These are phyloP conservation scores for Brotula barbata DNA, from an alignment of 2,797 vertebrate genomes.

Conservation along the genomic window DNA sequence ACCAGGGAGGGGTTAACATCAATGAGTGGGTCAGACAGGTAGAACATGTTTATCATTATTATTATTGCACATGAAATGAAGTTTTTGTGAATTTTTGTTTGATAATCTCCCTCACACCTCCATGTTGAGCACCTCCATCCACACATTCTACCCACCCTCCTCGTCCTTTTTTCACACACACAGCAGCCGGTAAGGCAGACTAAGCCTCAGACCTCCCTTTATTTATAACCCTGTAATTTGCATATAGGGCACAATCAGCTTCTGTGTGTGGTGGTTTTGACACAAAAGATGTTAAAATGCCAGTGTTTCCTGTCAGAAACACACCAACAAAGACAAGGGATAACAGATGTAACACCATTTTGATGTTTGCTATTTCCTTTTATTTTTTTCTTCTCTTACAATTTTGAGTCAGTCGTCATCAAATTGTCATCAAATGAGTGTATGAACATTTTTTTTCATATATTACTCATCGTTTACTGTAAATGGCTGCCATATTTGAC, in stretches of 20 bases:
- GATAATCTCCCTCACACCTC: slow-evolving; percentile 29
- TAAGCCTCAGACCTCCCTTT: slow-evolving; percentile 28
- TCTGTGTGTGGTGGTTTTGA: slow-evolving; percentile 43
- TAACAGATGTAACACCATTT: too few relatives aligned
- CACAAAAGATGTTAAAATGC: slow-evolving; percentile 44
- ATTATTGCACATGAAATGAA: neutral
- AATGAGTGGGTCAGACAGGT: too few relatives aligned
- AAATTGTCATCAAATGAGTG: too few relatives aligned
- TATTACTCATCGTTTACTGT: too few relatives aligned
- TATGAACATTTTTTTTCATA: too few relatives aligned
- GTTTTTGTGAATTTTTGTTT: too few relatives aligned
- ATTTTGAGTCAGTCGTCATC: too few relatives aligned
- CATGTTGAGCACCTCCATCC: slow-evolving; percentile 20
- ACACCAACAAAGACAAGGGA: slow-evolving; percentile 45
- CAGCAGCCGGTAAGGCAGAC: slow-evolving; percentile 32
- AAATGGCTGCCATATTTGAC: too few relatives aligned
- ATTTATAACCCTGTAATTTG: slow-evolving; percentile 42
- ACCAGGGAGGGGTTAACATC: too few relatives aligned
- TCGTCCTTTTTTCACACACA: slow-evolving; percentile 29
- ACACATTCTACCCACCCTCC: slow-evolving; percentile 2
- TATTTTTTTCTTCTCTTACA: too few relatives aligned
- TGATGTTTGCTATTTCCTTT: too few relatives aligned
- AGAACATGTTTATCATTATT: too few relatives aligned
- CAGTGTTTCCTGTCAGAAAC: slow-evolving; percentile 52
- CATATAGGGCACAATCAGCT: slow-evolving; percentile 30